Conservation (phyloP, 2,113 vertebrate species). For the Acinonyx jubatus region DNA sequence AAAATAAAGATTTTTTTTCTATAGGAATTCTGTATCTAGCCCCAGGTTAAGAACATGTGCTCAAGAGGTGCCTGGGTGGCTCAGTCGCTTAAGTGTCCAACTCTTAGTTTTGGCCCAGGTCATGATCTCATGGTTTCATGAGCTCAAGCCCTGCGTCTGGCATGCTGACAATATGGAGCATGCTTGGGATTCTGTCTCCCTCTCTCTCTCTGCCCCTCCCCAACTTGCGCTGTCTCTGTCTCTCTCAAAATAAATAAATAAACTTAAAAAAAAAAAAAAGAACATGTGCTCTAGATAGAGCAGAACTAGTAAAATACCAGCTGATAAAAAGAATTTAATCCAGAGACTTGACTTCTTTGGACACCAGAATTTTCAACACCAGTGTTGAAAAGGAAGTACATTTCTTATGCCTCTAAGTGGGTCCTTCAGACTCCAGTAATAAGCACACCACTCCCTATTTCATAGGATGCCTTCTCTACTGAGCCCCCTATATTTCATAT, state of each 20-base stretch:
- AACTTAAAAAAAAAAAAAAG: background rate
- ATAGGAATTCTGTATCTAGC: background rate
- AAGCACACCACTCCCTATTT: background rate
- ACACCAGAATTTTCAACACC: background rate
- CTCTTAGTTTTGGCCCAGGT: too few species aligned
- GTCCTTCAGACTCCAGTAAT: background rate
- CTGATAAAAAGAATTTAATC: background rate
- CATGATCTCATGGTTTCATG: too few species aligned
- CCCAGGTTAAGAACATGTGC: background rate
- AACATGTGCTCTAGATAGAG: background rate
- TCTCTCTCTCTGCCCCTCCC: too few species aligned
- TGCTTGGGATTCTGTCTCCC: too few species aligned
- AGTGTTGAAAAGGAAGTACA: background rate
- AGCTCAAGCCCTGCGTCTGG: too few species aligned
- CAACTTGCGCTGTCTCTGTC: too few species aligned
- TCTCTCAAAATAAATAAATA: too few species aligned
- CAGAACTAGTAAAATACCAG: background rate
- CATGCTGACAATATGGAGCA: too few species aligned
- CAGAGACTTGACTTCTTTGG: background rate
- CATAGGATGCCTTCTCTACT: background rate
- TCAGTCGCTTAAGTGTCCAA: too few species aligned
- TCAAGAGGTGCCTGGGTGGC: background rate
- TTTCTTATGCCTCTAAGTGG: background rate
- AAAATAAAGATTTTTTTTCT: background rate
- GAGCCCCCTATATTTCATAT: background rate